phyloP scores from a whole-genome alignment of 2,113 vertebrate species.

The Bombycilla garrulus region DNA sequence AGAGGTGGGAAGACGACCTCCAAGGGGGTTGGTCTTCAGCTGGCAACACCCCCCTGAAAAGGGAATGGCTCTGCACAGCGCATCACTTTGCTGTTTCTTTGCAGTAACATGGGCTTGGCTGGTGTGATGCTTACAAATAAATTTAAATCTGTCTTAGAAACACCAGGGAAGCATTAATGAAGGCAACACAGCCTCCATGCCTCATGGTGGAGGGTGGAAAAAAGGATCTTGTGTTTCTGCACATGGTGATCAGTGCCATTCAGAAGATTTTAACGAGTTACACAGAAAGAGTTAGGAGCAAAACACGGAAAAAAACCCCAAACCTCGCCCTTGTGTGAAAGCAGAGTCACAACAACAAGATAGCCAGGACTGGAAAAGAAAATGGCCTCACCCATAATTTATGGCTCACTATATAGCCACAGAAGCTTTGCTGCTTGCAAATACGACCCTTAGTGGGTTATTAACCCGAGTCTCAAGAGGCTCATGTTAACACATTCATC shows the following conservation, averaged over 20 bases:
- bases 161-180: not conserved
- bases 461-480: slow-evolving; percentile 54
- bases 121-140: not conserved
- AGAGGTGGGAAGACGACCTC: not conserved
- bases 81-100: not conserved
- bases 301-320: not conserved
- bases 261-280: not conserved
- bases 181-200: not conserved
- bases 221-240: not conserved
- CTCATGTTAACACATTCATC: slow-evolving; percentile 33
- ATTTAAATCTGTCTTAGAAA: not conserved
- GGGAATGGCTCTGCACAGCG: rapidly evolving
- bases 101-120: not conserved
- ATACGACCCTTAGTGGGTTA: slow-evolving; percentile 39
- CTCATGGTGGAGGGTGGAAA: not conserved
- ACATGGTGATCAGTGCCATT: not conserved
- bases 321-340: not conserved
- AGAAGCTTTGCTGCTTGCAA: slow-evolving; percentile 22
- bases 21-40: not conserved
- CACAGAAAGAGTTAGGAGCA: not conserved
- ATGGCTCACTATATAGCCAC: not conserved
- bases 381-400: slow-evolving; percentile 40
- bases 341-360: not conserved
- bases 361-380: not conserved
- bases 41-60: not conserved